These are phyloP conservation scores for Cylindroiulus punctatus DNA, from an alignment of 2,888 invertebrate genomes.

Conservation along the genomic window DNA sequence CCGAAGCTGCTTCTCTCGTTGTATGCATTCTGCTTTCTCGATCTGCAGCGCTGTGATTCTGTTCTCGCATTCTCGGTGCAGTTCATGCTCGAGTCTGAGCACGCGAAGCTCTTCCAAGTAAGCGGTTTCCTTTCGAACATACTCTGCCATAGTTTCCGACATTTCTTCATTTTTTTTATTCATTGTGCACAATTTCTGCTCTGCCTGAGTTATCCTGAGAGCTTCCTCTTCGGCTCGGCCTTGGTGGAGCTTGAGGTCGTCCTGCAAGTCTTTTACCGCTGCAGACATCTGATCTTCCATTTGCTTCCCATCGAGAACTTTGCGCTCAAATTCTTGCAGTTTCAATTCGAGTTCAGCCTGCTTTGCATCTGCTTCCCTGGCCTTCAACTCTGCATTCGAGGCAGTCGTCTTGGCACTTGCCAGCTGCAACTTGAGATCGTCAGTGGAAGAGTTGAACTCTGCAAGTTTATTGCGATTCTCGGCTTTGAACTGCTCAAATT, in stretches of 20 bases:
- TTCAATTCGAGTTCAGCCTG: neutral
- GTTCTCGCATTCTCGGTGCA: neutral
- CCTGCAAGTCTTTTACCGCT: neutral
- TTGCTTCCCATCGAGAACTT: neutral
- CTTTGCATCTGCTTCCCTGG: neutral
- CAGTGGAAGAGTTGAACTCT: neutral
- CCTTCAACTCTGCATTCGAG: neutral
- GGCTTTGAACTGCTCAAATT: neutral
- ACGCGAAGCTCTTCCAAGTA: neutral
- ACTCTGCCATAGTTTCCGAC: neutral
- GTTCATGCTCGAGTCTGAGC: neutral
- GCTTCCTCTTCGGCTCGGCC: neutral
- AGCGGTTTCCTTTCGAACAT: neutral
- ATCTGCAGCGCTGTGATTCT: neutral
- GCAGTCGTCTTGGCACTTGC: neutral
- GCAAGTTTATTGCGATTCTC: neutral
- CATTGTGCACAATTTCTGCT: neutral
- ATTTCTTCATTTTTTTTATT: constrained; percentile 8
- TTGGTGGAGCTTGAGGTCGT: neutral
- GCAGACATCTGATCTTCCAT: neutral
- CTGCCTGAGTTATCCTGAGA: too few relatives aligned
- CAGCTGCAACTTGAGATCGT: neutral
- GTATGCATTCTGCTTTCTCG: neutral
- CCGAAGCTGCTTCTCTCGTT: constrained; percentile 25
- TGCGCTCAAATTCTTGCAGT: neutral